Conservation (phyloP, 1,140 invertebrate genomes). For the Cherax quadricarinatus region DNA sequence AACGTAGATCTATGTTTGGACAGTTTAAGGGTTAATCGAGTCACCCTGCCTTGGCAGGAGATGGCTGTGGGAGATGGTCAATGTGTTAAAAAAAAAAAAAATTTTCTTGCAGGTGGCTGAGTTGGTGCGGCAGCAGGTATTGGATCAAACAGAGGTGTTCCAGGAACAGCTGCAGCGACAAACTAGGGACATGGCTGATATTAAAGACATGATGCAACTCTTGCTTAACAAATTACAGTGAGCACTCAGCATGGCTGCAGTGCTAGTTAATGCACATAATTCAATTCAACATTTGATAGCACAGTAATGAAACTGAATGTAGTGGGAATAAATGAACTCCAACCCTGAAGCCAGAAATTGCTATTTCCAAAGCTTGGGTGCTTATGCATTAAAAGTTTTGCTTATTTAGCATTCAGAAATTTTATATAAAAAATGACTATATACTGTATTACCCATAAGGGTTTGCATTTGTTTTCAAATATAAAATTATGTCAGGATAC, state of each 20-base stretch:
- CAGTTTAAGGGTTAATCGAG: too few relatives aligned
- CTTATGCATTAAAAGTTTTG: neutral
- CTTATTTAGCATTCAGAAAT: neutral
- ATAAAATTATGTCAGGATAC: neutral
- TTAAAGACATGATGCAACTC: constrained; percentile 26
- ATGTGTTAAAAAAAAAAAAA: too few relatives aligned
- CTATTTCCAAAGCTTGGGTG: neutral
- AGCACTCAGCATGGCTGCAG: neutral
- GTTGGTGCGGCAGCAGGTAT: constrained; percentile 15
- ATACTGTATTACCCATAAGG: neutral
- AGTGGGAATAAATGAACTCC: neutral
- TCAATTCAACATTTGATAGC: too few relatives aligned
- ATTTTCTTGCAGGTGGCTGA: neutral
- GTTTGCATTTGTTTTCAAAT: too few relatives aligned
- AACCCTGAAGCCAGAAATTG: neutral
- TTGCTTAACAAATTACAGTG: neutral
- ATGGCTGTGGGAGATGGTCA: too few relatives aligned
- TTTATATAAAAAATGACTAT: too few relatives aligned
- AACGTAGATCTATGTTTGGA: too few relatives aligned
- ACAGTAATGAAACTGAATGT: neutral
- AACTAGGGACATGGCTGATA: constrained; percentile 16
- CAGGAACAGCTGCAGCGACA: constrained; percentile 20
- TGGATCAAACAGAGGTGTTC: neutral
- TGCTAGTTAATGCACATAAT: neutral
- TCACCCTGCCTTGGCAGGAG: too few relatives aligned